Evolutionary conservation across 1,140 invertebrate species (phyloP).

Genomic region (Bombus affinis): DNA sequence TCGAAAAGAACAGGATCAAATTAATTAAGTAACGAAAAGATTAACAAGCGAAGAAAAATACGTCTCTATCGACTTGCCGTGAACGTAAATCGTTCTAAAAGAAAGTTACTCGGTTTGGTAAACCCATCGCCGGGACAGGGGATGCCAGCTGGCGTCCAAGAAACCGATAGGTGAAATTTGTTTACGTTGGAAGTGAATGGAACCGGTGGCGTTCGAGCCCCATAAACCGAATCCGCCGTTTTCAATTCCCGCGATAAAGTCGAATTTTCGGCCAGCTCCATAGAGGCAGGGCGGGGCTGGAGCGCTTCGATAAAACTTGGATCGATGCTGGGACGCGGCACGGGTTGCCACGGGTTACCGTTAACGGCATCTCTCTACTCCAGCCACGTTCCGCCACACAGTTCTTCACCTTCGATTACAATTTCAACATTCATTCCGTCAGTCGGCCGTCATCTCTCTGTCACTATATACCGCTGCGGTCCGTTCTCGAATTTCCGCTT

Average conservation of each 20-base stretch:
- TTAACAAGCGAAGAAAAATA: background rate
- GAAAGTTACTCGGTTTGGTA: background rate
- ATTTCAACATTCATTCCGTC: constrained; percentile 61
- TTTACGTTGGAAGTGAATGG: constrained; percentile 5
- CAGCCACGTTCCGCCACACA: constrained; percentile 32
- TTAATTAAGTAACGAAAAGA: background rate
- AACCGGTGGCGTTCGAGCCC: background rate
- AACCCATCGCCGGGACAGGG: background rate
- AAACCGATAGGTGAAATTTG: constrained; percentile 20
- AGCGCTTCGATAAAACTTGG: constrained; percentile 80
- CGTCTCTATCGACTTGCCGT: background rate
- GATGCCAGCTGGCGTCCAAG: background rate
- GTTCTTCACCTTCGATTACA: constrained; percentile 62
- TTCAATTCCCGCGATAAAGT: constrained; percentile 54
- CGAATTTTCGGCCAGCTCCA: constrained; percentile 55
- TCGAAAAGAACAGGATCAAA: background rate
- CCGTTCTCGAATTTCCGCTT: constrained; percentile 15
- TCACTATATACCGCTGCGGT: background rate
- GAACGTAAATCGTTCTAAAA: background rate
- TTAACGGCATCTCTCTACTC: constrained; percentile 80
- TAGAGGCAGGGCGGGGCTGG: constrained; percentile 77
- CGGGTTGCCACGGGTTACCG: constrained; percentile 81
- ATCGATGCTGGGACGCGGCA: constrained; percentile 81
- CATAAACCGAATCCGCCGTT: background rate
- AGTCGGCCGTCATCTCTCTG: background rate